These are phyloP conservation scores for Colistium nudipinnis DNA, from an alignment of 2,113 vertebrate genomes.

Conservation along the genomic window DNA sequence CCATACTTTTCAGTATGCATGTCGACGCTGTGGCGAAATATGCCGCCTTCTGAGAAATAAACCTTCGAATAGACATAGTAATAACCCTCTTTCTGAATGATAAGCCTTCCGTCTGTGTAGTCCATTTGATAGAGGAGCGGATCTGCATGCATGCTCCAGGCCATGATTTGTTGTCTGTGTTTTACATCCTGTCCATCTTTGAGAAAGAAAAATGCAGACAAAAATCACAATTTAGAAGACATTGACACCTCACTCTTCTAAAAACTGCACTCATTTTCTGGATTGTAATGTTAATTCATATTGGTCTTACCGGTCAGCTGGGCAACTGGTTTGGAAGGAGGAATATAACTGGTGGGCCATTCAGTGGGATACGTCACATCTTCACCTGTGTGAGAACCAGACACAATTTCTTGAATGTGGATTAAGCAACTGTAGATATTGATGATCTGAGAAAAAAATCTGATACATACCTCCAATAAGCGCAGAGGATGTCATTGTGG, in stretches of 20 bases:
- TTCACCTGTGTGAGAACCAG: constrained; percentile 18
- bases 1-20: constrained; percentile 61
- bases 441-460: neutral
- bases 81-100: constrained; percentile 75
- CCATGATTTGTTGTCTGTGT: constrained; percentile 40
- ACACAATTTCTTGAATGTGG: neutral
- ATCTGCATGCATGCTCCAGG: constrained; percentile 74
- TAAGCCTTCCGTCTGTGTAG: constrained; percentile 73
- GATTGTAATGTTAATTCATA: neutral
- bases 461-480: constrained; percentile 45
- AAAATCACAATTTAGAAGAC: too few species aligned
- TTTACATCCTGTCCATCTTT: constrained; percentile 42
- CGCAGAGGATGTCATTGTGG: neutral
- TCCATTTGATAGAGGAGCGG: constrained; percentile 74
- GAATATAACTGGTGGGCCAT: neutral
- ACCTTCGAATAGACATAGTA: constrained; percentile 89
- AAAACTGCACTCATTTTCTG: neutral
- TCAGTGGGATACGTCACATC: accelerated
- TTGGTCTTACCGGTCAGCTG: constrained; percentile 75
- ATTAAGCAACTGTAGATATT: neutral
- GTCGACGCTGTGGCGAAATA: constrained; percentile 71
- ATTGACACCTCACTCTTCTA: neutral
- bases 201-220: too few species aligned
- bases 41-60: constrained; percentile 27
- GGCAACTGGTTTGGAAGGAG: constrained; percentile 76